Evolutionary conservation across 2,113 vertebrate genomes (phyloP), one percentile per base, ranked within the genome.

Genomic region (Sapajus apella): DNA sequence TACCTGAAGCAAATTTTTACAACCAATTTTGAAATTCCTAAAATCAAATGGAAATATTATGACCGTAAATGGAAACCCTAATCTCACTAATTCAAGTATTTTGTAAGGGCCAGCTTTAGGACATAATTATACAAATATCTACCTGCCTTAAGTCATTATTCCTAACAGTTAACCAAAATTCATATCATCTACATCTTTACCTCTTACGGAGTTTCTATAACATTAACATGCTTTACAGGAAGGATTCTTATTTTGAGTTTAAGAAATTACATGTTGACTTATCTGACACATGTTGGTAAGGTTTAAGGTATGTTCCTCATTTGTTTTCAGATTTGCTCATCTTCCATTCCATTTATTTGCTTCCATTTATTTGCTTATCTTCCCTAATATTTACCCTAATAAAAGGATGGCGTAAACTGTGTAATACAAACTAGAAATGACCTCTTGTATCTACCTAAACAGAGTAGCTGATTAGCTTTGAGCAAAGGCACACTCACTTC

Each of bases 1-100:
- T 97, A 98, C 96, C 97, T 96, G 86, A 92, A 98, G 94, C 97
- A 91, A 96, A 96, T 96, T 97, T 97, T 98, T 98, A 97, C 18
- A 97, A 82, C 87, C 93, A 94, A 93, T 94, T 96, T 93, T 97
- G 79, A 97, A 97, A 98, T 98, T 98, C 96, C 95, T 95, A 96
- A 96, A 97, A 97, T 96, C 86, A 96, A 97, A 85, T 72, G 80
- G 47, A 96, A 96, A 96, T 85, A 77, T 95, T 81, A 93, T 68
- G 83, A 80, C 43, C 58, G 61, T 86, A 92, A 91, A 85, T 91
- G 90, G 68, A 96, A 97, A 73, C 43, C 30, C 79, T 97, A 80
- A 95, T 82, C 58, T 97, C 45, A 97, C 64, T 37, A 68, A 96
- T 70, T 79, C 40, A 84, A 87, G 27, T 87, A 91, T 90, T 95